Conservation (phyloP, 2,888 invertebrate species). For the Netelia inedita region DNA sequence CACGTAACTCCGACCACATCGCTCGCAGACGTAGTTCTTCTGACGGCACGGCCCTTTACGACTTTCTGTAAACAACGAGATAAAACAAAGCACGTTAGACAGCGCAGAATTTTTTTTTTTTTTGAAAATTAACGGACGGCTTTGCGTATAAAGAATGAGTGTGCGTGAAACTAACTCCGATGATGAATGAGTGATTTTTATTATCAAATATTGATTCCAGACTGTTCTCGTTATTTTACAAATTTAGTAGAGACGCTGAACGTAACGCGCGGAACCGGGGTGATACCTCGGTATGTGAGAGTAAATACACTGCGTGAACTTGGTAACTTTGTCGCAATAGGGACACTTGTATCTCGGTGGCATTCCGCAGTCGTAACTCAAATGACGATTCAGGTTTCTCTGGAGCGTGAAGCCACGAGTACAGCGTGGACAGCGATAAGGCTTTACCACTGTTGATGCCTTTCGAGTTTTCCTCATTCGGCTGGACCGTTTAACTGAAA, state of each 20-base stretch:
- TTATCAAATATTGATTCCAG: neutral
- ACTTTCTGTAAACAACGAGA: slow-evolving; percentile 41
- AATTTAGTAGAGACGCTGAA: slow-evolving; percentile 73
- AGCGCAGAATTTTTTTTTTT: slow-evolving; percentile 4
- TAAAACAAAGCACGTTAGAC: slow-evolving; percentile 19
- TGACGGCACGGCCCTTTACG: slow-evolving; percentile 6
- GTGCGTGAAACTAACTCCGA: neutral
- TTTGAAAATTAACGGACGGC: neutral
- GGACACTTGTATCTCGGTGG: slow-evolving; percentile 83
- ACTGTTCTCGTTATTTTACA: neutral
- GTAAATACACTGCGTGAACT: slow-evolving; percentile 79
- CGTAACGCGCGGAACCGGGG: slow-evolving; percentile 70
- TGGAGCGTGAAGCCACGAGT: slow-evolving; percentile 79
- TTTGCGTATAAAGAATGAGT: neutral
- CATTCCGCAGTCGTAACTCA: slow-evolving; percentile 79
- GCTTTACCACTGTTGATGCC: slow-evolving; percentile 73
- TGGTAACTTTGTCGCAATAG: slow-evolving; percentile 79
- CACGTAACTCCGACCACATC: slow-evolving; percentile 75
- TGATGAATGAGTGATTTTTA: neutral
- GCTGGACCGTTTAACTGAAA: slow-evolving; percentile 72
- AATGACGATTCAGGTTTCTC: slow-evolving; percentile 80
- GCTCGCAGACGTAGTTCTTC: slow-evolving; percentile 71
- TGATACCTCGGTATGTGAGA: slow-evolving; percentile 78
- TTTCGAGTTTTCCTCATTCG: slow-evolving; percentile 65
- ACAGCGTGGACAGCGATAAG: slow-evolving; percentile 78